Evolutionary conservation across 2,888 invertebrate genomes (phyloP), one percentile per base, ranked within the genome.

Genomic region (Drosophila infuscata): DNA sequence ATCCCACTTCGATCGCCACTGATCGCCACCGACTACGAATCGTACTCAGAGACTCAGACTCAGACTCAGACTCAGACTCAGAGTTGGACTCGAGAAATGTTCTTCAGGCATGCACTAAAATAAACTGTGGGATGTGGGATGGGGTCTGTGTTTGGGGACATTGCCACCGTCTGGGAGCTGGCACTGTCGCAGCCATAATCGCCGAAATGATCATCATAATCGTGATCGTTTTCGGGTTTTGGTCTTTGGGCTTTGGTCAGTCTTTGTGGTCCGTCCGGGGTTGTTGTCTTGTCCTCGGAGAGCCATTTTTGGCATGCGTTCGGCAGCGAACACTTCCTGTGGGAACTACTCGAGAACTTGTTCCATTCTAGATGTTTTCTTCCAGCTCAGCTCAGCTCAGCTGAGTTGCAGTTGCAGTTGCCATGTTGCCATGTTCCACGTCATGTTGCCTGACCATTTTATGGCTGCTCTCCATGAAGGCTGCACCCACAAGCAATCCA

Each of bases 221-320:
- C 85, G 89, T 85, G 85, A 88, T 85, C 83, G 80, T 78, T 85
- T 74, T 82, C 71, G 79, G 79, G 72, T 54, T 70, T 64, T 68
- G 11, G 5, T 11, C 38, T 38, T 38, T 17, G 17, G 17, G 63
- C 58, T 68, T 56, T 70, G 77, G 72, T 72, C 77, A 63, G 65
- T 75, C 70, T 57, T 57, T 43, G 57, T 43, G 41, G 70, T 71
- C 67, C 41, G 69, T 69, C 73, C 78, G 69, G 68, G 70, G 81
- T 73, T 86, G 86, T 80, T 86, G 86, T 81, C 76, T 71, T 79
- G 87, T 88, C 88, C 83, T 83, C 74, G 78, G 87, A 76, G 85
- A 86, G 60, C 85, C 85, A 85, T 85, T 85, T 85, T 86, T 82
- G 85, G 85, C 87, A 86, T 85, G 87, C 85, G 85, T 86, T 85